Evolutionary conservation across 2,888 invertebrate genomes (phyloP), one percentile per base, ranked within the genome.

Genomic region (Sinotaia quadrata): DNA sequence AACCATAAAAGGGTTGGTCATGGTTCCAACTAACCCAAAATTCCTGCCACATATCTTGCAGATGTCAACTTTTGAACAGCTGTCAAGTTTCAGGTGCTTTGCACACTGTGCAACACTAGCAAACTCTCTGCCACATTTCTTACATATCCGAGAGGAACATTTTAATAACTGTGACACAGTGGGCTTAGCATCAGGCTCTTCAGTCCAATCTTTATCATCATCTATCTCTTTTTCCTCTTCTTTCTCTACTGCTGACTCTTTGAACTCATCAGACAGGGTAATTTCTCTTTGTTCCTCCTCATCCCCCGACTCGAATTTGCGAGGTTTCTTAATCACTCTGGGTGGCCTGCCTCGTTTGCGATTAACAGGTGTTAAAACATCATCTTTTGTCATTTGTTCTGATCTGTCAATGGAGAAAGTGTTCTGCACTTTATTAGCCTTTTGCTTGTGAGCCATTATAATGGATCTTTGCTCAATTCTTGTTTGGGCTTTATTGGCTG

Each of bases 121-220:
- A n/a, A n/a, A n/a, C n/a, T n/a, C n/a, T n/a, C n/a, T n/a, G n/a
- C n/a, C n/a, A n/a, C n/a, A n/a, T n/a, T n/a, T n/a, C n/a, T n/a
- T n/a, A n/a, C n/a, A n/a, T n/a, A n/a, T n/a, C n/a, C n/a, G n/a
- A n/a, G n/a, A n/a, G n/a, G n/a, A n/a, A n/a, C n/a, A n/a, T n/a
- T n/a, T n/a, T n/a, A n/a, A n/a, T n/a, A n/a, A n/a, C n/a, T n/a
- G n/a, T n/a, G n/a, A n/a, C n/a, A n/a, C n/a, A n/a, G n/a, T n/a
- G n/a, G n/a, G n/a, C n/a, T n/a, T n/a, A n/a, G 7, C 69, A 21
- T 56, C 69, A 67, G 63, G 56, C n/a, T 61, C 66, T 34, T 73
- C 70, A 63, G 65, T 59, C 10, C 58, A n/a, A 15, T 60, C 65
- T 56, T 69, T 63, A 52, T 60, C 63, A 27, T 63, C 62, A 15